A percentile compares a stretch with the other conserved stretches of the same genome.
Conservation (phyloP, 2,888 invertebrate genomes). For the Morpho helenor region DNA sequence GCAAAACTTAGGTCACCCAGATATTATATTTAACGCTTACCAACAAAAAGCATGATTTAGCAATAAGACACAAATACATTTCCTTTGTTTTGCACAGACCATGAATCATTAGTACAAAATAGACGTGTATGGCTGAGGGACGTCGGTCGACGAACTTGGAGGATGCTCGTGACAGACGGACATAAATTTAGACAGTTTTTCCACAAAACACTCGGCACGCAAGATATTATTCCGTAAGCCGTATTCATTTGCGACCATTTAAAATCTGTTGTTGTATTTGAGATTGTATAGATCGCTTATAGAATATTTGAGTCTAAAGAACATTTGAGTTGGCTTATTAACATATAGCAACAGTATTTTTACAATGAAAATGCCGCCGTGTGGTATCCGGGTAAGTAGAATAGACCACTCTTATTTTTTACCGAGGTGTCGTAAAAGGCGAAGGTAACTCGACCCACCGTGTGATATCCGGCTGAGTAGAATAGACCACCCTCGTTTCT, state of each 20-base stretch:
- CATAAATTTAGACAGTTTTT: conserved; percentile 25
- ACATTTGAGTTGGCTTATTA: too few relatives aligned
- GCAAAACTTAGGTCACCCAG: too few relatives aligned
- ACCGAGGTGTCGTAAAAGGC: too few relatives aligned
- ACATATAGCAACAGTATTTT: too few relatives aligned
- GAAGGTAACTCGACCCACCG: too few relatives aligned
- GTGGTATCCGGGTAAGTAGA: too few relatives aligned
- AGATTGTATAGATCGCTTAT: neutral
- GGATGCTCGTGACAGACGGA: conserved; percentile 28
- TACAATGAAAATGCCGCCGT: too few relatives aligned
- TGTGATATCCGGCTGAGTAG: too few relatives aligned
- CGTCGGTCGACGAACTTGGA: conserved; percentile 33
- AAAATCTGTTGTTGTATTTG: neutral
- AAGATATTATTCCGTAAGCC: conserved; percentile 20
- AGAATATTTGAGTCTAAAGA: too few relatives aligned
- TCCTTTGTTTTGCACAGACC: conserved; percentile 23
- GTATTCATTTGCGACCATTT: conserved; percentile 5
- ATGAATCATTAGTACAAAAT: conserved; percentile 36
- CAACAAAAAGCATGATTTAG: conserved; percentile 4
- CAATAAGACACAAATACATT: conserved; percentile 8
- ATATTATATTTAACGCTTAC: neutral
- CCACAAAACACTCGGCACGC: conserved; percentile 21
- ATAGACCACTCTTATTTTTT: too few relatives aligned
- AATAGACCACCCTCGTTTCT: too few relatives aligned
- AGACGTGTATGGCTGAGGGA: conserved; percentile 26